Percentiles rank a stretch among this genome's conserved stretches.
phyloP scores from a whole-genome alignment of 2,113 vertebrate genomes.

The Nipponia nippon region DNA sequence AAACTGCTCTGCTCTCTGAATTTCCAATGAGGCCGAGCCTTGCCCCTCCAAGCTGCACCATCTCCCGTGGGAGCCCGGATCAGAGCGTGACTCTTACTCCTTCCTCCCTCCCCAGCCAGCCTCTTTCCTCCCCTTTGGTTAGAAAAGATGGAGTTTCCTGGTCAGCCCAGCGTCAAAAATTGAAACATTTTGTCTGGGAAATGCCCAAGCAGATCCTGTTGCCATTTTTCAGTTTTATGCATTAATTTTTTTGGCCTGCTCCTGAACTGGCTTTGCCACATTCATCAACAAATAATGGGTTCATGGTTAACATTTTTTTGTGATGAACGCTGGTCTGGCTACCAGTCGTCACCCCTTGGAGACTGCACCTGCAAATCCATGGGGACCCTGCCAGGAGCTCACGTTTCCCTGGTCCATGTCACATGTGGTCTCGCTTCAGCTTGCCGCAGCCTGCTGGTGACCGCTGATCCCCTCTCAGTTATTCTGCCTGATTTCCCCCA shows the following conservation, averaged over 20 bases:
- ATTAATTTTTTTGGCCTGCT: background rate
- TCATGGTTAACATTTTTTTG: background rate
- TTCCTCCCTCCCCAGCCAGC: background rate
- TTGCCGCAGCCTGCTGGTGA: background rate
- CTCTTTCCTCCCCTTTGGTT: background rate
- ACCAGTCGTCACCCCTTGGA: background rate
- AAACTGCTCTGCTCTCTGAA: background rate
- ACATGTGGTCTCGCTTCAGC: background rate
- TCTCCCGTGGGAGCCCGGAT: background rate
- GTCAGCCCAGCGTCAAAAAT: background rate
- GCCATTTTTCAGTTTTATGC: background rate
- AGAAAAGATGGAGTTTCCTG: background rate
- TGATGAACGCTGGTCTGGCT: background rate
- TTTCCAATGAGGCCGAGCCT: background rate
- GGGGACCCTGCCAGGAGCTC: background rate
- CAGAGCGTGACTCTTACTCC: background rate
- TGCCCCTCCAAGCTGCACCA: background rate
- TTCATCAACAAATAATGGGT: rapidly evolving
- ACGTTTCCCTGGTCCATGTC: background rate
- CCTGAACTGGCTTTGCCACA: background rate
- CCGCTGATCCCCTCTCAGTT: background rate
- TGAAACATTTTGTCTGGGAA: background rate
- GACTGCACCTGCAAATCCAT: background rate
- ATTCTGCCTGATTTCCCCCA: background rate
- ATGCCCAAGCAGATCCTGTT: background rate